Base-by-base conservation (phyloP, 2,113 vertebrate genomes). In the Menidia beryllina region DNA sequence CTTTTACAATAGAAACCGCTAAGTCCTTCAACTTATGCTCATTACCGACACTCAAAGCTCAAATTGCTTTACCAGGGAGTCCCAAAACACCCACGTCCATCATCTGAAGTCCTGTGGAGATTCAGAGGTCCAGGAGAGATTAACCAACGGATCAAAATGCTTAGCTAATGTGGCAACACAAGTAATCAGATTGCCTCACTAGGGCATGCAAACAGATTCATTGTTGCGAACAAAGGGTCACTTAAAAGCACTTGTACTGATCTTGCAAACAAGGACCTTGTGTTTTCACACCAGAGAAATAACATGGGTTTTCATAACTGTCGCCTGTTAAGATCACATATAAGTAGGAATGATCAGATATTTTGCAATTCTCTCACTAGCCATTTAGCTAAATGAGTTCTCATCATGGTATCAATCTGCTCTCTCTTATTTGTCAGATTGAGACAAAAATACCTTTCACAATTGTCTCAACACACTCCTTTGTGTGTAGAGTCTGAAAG, bases 111-210 rank as follows among this genome's bases (percentile, higher is more conserved):
- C 67, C 27, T 6, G 70, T 55, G 58, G 56, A 67, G 48, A 21
- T 41, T 24, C 36, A 70, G 47, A 19, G 41, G 52, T 26, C 63
- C 20, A 2, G 58, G 36, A 45, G 41, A 72, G 85, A 88, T 90
- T 88, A 86, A 75, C 68, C 4, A 72, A 4, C 9, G 74, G 72
- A 82, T 90, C 79, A 82, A 72, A 83, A 45, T 19, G 64, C 49
- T 87, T 83, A 82, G 83, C 87, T 88, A 83, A 85, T 85, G 84
- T 79, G 66, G 88, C 62, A 89, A 87, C 59, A 57, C 82, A 41
- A 71, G 36, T 27, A 78, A 89, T 83, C 79, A 87, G 82, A 91
- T 86, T 87, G 70, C 55, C 51, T 75, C 51, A 58, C 50, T 30
- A 65, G 15, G 70, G 68, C 69, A 66, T 60, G 74, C 49, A 78